A percentile compares a stretch with the other conserved stretches of the same genome.
phyloP scores from a whole-genome alignment of 2,113 vertebrate genomes.

The Galeopterus variegatus region DNA sequence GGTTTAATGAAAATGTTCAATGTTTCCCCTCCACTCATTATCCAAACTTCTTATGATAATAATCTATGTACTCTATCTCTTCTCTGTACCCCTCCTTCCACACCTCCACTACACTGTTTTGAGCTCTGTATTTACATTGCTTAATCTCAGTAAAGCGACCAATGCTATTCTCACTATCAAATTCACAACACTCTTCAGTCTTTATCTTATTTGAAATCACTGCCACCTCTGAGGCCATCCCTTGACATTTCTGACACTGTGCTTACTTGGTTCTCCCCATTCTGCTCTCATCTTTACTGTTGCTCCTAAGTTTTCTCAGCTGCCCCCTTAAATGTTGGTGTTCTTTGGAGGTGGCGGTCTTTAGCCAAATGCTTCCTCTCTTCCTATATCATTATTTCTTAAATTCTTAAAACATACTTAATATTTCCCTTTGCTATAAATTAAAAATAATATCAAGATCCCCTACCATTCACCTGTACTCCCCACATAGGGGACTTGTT shows the following conservation, averaged over 20 bases:
- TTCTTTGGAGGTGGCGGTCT: neutral
- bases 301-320: neutral
- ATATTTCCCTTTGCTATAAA: neutral
- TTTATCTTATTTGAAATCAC: neutral
- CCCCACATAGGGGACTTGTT: neutral
- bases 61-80: neutral
- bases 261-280: neutral
- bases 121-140: neutral
- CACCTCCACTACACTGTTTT: neutral
- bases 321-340: neutral
- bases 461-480: neutral
- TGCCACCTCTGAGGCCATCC: neutral
- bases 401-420: constrained; percentile 57
- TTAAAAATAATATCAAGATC: neutral
- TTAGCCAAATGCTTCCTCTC: neutral
- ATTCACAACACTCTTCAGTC: neutral
- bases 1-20: neutral
- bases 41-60: neutral
- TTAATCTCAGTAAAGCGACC: neutral
- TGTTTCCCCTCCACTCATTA: neutral
- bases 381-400: neutral
- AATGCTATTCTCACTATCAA: neutral
- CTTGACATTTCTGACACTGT: neutral
- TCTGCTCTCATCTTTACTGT: neutral
- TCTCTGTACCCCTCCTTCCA: too few relatives aligned